These are phyloP conservation scores for Apis laboriosa DNA, from an alignment of 1,140 invertebrate genomes.

Conservation along the genomic window DNA sequence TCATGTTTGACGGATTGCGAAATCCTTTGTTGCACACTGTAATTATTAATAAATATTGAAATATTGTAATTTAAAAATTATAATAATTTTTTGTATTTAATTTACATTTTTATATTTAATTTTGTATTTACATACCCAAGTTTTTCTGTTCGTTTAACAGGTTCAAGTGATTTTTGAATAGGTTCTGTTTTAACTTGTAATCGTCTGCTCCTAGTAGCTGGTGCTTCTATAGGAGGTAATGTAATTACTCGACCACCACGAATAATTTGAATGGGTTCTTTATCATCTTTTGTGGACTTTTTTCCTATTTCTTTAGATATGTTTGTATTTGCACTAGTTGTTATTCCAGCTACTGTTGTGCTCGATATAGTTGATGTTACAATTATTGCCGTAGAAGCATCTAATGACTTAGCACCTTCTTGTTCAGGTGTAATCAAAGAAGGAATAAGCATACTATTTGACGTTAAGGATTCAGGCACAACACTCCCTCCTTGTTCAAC, in stretches of 20 bases:
- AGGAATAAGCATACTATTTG: conserved; percentile 24
- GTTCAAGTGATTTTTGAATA: conserved; percentile 44
- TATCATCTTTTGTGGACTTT: conserved; percentile 68
- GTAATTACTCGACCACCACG: conserved; percentile 87
- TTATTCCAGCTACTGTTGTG: background rate
- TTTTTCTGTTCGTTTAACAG: conserved; percentile 57
- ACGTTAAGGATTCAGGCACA: conserved; percentile 54
- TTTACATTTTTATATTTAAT: too few species aligned
- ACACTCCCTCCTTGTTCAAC: conserved; percentile 51
- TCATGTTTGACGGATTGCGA: conserved; percentile 38
- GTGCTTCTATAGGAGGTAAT: conserved; percentile 89
- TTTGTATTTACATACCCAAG: background rate
- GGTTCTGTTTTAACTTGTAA: conserved; percentile 74
- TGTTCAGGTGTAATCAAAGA: conserved; percentile 38
- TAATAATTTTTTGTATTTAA: background rate
- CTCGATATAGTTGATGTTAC: background rate
- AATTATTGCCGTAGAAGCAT: background rate
- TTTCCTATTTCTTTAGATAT: conserved; percentile 35
- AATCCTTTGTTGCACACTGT: conserved; percentile 35
- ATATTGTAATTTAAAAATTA: background rate
- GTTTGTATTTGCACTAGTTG: background rate
- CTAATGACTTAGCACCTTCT: conserved; percentile 29
- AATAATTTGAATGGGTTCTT: conserved; percentile 86
- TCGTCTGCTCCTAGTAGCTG: conserved; percentile 84
- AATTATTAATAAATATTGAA: background rate